Conservation (phyloP, 2,888 invertebrate genomes). For the Diadegma fenestrale region DNA sequence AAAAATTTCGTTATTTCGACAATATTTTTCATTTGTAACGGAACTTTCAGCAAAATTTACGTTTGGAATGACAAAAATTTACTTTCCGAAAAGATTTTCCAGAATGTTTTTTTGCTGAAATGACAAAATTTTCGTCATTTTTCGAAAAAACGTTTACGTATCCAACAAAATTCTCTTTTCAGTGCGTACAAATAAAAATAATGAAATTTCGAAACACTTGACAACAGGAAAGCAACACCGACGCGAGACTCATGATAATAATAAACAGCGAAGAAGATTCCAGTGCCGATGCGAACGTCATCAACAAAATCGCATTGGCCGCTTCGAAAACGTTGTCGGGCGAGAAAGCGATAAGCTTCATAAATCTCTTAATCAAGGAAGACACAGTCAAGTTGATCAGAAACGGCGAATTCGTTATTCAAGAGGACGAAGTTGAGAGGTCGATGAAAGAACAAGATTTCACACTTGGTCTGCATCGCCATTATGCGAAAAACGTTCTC, state of each 20-base stretch:
- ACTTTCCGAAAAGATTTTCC: too few relatives aligned
- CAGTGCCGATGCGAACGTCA: constrained; percentile 85
- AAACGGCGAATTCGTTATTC: constrained; percentile 86
- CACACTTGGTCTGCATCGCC: constrained; percentile 85
- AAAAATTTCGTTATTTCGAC: too few relatives aligned
- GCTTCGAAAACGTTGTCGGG: constrained; percentile 88
- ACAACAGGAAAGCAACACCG: constrained; percentile 88
- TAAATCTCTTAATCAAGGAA: constrained; percentile 87
- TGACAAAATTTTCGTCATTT: too few relatives aligned
- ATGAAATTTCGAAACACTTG: constrained; percentile 60
- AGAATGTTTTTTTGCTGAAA: too few relatives aligned
- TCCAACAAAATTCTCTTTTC: too few relatives aligned
- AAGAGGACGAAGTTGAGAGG: constrained; percentile 81
- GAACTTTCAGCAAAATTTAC: too few relatives aligned
- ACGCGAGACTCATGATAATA: constrained; percentile 90
- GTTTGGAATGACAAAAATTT: too few relatives aligned
- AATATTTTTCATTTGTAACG: too few relatives aligned
- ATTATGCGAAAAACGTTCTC: constrained; percentile 90
- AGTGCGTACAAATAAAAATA: background rate
- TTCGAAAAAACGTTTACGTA: too few relatives aligned
- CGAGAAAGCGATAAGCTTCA: constrained; percentile 87
- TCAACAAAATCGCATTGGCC: constrained; percentile 89
- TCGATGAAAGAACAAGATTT: constrained; percentile 73
- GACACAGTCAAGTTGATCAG: constrained; percentile 83
- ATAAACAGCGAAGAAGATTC: constrained; percentile 88